phyloP scores from a whole-genome alignment of 2,113 vertebrate genomes.

The Archilochus colubris region DNA sequence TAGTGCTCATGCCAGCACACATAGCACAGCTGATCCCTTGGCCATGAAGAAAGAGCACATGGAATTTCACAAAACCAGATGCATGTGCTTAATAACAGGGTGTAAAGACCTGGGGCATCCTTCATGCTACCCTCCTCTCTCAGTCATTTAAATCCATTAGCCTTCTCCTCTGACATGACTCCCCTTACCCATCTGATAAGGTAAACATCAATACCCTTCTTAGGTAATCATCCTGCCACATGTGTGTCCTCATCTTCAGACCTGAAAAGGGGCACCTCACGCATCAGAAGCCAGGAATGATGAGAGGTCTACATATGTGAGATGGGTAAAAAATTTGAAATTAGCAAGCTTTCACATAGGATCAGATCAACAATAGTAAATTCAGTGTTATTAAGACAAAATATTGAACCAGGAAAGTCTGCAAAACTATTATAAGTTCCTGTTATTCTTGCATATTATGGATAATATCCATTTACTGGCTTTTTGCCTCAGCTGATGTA shows the following conservation, averaged over 20 bases:
- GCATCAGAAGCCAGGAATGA: background rate
- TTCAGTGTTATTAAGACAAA: background rate
- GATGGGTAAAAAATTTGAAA: background rate
- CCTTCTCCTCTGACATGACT: background rate
- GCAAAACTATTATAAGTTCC: background rate
- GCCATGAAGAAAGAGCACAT: rapidly evolving
- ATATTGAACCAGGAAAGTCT: background rate
- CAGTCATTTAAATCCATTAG: background rate
- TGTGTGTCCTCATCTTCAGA: background rate
- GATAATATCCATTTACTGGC: background rate
- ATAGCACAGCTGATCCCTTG: background rate
- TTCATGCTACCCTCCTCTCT: background rate
- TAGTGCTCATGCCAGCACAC: background rate
- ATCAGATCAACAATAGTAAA: background rate
- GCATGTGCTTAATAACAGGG: background rate
- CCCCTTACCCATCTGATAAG: background rate
- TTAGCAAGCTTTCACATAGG: background rate
- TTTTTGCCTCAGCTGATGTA: background rate
- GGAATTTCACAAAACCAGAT: background rate
- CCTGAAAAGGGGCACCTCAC: background rate
- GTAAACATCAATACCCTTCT: background rate
- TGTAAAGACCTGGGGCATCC: background rate
- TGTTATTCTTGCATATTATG: background rate
- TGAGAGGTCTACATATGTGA: background rate
- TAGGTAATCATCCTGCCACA: background rate